Conservation (phyloP, 2,797 vertebrate genomes). For the Cercopithecus diana region DNA sequence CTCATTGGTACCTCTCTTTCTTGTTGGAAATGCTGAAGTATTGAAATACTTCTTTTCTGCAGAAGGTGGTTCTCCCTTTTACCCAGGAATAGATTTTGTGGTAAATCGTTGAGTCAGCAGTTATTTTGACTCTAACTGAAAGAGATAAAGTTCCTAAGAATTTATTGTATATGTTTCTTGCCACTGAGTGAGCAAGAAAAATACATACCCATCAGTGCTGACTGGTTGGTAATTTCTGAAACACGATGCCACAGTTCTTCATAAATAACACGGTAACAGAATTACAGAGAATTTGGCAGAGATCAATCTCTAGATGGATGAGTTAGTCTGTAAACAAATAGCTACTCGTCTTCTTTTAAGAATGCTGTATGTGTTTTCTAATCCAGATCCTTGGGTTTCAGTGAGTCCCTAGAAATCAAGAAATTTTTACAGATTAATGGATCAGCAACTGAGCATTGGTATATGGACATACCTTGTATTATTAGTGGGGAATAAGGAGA, state of each 20-base stretch:
- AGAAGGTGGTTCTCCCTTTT: not conserved
- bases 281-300: slow-evolving; percentile 44
- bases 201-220: slow-evolving; percentile 66
- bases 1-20: not conserved
- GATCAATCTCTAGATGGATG: slow-evolving; percentile 73
- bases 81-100: slow-evolving; percentile 39
- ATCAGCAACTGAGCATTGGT: not conserved
- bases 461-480: not conserved
- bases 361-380: slow-evolving; percentile 34
- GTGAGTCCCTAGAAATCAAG: not conserved
- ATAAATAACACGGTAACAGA: slow-evolving; percentile 71
- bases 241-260: slow-evolving; percentile 33
- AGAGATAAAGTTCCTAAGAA: slow-evolving; percentile 66
- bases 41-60: slow-evolving; percentile 5
- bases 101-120: slow-evolving; percentile 58
- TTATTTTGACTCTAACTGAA: slow-evolving; percentile 64
- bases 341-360: slow-evolving; percentile 53
- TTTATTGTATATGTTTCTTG: slow-evolving; percentile 71
- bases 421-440: not conserved
- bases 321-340: slow-evolving; percentile 71
- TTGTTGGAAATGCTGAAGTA: slow-evolving; percentile 27
- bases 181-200: slow-evolving; percentile 71
- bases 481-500: not conserved
- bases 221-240: slow-evolving; percentile 72
- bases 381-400: slow-evolving; percentile 42